Evolutionary conservation across 2,113 vertebrate species (phyloP), one percentile per base, ranked within the genome.

Genomic region (Cyanoramphus novaezelandiae): DNA sequence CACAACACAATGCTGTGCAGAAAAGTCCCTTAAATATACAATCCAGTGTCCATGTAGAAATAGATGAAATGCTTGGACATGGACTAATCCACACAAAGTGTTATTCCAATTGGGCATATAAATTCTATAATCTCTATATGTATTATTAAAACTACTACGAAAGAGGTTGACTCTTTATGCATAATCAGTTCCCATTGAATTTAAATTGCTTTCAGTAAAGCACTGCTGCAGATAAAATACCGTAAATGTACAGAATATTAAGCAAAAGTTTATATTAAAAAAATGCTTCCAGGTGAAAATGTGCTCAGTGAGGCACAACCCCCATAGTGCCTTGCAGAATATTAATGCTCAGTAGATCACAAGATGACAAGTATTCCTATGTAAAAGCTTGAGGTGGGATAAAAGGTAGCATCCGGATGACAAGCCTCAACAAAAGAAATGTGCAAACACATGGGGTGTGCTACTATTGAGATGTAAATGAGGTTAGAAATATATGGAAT

Each of bases 211-310:
- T 98, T 93, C 93, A 82, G 92, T 91, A 94, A 96, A 92, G 95
- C 93, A 97, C 46, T 19, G 86, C 97, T 96, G 96, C 96, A 97
- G 97, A 98, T 97, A 98, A 96, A 98, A 97, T 90, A 93, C 82
- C 95, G 92, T 88, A 96, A 97, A 98, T 97, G 96, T 98, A 97
- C 97, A 98, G 97, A 98, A 98, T 98, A 98, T 98, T 98, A 98
- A 98, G 94, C 90, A 97, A 98, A 98, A 97, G 85, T 98, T 98
- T 98, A 97, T 97, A 98, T 97, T 98, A 97, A 98, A 97, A 96
- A 95, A 93, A 72, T 84, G 95, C 94, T 98, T 98, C 98, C 96
- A 97, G 97, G 96, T 98, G 96, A 97, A 98, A 98, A 98, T 63
- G 63, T n/a, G 92, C 90, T 96, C 93, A 39, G 94, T 2, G 79